These are phyloP conservation scores for Limnephilus marmoratus DNA, from an alignment of 2,888 invertebrate species.

Conservation along the genomic window DNA sequence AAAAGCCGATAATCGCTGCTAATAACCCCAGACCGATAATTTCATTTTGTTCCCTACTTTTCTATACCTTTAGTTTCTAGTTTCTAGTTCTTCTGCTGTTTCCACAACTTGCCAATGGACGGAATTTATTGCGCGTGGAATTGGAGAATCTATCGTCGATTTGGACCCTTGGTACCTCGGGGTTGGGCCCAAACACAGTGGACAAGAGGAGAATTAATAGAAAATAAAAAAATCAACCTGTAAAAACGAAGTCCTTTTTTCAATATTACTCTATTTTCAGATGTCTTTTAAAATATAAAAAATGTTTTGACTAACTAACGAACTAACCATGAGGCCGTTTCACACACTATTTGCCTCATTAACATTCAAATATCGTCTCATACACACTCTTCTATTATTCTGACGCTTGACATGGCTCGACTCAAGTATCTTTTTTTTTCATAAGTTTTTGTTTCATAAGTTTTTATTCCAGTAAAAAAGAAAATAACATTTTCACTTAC, in stretches of 20 bases:
- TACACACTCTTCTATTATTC: no score
- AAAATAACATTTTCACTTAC: no score
- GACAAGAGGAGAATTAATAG: neutral
- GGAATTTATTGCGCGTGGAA: slow-evolving; percentile 35
- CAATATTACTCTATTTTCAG: no score
- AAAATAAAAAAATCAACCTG: neutral
- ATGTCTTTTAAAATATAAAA: no score
- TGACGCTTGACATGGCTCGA: no score
- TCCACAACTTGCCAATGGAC: neutral
- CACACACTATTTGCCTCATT: no score
- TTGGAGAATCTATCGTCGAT: slow-evolving; percentile 43
- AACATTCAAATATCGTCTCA: no score
- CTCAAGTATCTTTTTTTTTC: no score
- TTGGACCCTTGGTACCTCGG: neutral
- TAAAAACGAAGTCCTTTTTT: neutral
- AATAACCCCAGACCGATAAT: slow-evolving; percentile 39
- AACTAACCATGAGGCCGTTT: no score
- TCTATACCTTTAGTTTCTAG: neutral
- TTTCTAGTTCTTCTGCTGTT: neutral
- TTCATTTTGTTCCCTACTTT: slow-evolving; percentile 24
- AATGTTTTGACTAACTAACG: no score
- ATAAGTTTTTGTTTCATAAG: no score
- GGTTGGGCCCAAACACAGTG: neutral
- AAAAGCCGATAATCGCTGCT: slow-evolving; percentile 35
- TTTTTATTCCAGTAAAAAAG: no score